Conservation (phyloP, 2,113 vertebrate genomes). For the Lichenostomus cassidix region DNA sequence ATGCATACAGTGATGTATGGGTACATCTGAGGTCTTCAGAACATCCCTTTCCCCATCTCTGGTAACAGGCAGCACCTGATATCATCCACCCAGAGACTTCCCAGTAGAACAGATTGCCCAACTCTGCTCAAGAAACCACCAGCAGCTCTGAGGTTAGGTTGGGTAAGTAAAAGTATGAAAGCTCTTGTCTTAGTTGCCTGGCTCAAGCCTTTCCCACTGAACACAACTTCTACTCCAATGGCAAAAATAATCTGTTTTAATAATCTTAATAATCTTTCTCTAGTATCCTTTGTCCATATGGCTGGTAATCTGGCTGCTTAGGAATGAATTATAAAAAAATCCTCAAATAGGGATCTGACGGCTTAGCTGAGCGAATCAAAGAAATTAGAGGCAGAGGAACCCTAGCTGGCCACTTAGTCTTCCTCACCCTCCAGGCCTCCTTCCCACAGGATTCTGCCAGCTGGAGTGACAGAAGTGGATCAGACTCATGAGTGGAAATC, state of each 20-base stretch:
- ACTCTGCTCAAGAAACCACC: not conserved
- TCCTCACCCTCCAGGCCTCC: not conserved
- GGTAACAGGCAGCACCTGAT: not conserved
- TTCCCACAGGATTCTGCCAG: not conserved
- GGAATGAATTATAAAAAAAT: slow-evolving; percentile 57
- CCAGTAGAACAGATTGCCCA: not conserved
- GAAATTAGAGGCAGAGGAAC: slow-evolving; percentile 27
- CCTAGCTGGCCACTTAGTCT: slow-evolving; percentile 10
- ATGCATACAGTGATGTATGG: not conserved
- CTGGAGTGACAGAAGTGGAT: not conserved
- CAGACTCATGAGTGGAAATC: not conserved
- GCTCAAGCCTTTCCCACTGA: not conserved
- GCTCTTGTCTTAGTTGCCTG: not conserved
- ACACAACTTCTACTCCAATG: not conserved
- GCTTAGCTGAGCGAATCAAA: slow-evolving; percentile 51
- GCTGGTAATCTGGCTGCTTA: slow-evolving; percentile 60
- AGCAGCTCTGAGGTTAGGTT: not conserved
- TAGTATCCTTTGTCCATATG: slow-evolving; percentile 48
- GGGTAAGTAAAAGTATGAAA: not conserved
- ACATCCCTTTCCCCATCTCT: not conserved
- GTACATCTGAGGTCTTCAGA: not conserved
- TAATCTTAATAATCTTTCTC: slow-evolving; percentile 57
- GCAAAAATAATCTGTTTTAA: slow-evolving; percentile 55
- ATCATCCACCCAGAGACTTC: not conserved
- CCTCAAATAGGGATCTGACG: slow-evolving; percentile 58